Evolutionary conservation across 2,113 vertebrate species (phyloP).

Genomic region (Chamaea fasciata): DNA sequence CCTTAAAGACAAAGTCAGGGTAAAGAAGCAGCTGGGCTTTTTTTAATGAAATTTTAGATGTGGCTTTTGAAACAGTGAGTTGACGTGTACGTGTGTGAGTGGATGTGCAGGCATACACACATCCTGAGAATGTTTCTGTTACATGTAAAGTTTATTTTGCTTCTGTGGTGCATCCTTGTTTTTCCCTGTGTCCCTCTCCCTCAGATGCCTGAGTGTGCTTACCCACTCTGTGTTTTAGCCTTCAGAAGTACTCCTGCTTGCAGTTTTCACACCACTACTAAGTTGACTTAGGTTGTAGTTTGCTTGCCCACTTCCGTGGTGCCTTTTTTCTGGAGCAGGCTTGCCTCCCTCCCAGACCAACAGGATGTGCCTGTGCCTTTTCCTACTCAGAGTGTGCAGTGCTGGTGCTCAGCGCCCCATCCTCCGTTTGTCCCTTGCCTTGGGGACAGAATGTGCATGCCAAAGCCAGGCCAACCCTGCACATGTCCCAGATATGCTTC

Average conservation of each 20-base stretch:
- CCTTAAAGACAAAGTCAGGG: constrained; percentile 86
- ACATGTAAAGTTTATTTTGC: constrained; percentile 77
- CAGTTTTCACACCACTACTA: background rate
- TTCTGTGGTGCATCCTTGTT: constrained; percentile 36
- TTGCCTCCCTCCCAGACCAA: background rate
- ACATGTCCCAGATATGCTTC: background rate
- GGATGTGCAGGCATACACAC: constrained; percentile 61
- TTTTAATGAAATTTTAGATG: constrained; percentile 93
- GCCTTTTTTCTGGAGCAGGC: background rate
- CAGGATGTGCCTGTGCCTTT: background rate
- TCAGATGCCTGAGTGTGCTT: background rate
- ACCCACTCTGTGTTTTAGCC: background rate
- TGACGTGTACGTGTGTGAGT: constrained; percentile 25
- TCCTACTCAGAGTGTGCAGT: background rate
- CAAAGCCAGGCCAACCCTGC: background rate
- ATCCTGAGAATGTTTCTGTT: constrained; percentile 79
- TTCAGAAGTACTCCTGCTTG: constrained; percentile 60
- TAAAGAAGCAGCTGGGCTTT: constrained; percentile 87
- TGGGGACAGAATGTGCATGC: background rate
- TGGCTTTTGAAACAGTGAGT: constrained; percentile 86
- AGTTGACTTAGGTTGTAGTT: background rate
- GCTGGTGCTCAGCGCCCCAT: background rate
- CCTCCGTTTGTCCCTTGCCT: background rate
- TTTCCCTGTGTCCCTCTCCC: constrained; percentile 57
- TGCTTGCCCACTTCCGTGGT: background rate